phyloP scores from a whole-genome alignment of 2,888 invertebrate species.

The Amblyteles armatorius region DNA sequence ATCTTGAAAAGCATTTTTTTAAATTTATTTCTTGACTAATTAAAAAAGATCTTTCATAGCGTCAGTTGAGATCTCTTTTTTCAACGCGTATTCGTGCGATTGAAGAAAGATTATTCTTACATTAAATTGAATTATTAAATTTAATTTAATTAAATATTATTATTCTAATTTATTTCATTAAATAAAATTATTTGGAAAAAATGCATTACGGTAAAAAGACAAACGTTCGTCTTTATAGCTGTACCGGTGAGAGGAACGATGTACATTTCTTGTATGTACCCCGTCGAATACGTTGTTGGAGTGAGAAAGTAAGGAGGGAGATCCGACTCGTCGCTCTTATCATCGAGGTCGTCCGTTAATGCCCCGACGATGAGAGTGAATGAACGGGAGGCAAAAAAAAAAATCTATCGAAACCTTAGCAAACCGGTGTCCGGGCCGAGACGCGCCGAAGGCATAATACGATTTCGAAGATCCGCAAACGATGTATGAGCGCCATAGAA shows the following conservation, averaged over 20 bases:
- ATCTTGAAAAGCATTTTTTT: neutral
- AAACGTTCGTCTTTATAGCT: constrained; percentile 19
- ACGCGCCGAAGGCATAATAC: constrained; percentile 30
- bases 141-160: neutral
- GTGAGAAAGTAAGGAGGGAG: neutral
- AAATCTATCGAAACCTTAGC: constrained; percentile 74
- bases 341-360: constrained; percentile 58
- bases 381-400: constrained; percentile 66
- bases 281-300: constrained; percentile 6
- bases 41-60: neutral
- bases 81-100: neutral
- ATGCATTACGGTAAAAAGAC: neutral
- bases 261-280: constrained; percentile 41
- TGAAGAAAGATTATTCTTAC: neutral
- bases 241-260: neutral
- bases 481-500: constrained; percentile 49
- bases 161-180: neutral
- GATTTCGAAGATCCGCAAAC: constrained; percentile 57
- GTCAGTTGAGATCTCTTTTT: neutral
- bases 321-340: constrained; percentile 55
- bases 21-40: neutral
- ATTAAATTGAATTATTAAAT: neutral
- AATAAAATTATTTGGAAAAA: neutral
- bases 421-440: constrained; percentile 20
- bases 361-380: constrained; percentile 19